A percentile compares a stretch with the other conserved stretches of the same genome.
Conservation (phyloP, 2,113 vertebrate genomes). For the Origma solitaria region DNA sequence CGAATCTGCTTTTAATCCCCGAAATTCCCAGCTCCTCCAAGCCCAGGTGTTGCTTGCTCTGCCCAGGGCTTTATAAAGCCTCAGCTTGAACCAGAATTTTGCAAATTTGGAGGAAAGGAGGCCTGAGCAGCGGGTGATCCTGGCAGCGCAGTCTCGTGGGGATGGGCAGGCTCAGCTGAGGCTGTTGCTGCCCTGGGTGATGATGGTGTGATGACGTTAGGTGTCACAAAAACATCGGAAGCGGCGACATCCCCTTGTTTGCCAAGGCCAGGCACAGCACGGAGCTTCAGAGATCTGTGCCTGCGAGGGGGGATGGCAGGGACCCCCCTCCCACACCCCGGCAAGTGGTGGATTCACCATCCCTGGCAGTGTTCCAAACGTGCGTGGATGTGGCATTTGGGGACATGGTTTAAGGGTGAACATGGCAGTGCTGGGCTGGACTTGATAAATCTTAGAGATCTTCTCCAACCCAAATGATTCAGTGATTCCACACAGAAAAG, state of each 20-base stretch:
- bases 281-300: background rate
- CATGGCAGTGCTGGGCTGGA: background rate
- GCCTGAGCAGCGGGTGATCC: rapidly evolving
- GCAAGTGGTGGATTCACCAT: background rate
- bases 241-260: no score
- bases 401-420: background rate
- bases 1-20: rapidly evolving
- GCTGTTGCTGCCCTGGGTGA: background rate
- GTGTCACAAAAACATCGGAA: rapidly evolving
- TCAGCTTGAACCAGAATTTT: rapidly evolving
- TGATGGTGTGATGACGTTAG: rapidly evolving
- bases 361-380: background rate
- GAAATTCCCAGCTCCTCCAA: background rate
- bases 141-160: background rate
- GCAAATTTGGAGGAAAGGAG: rapidly evolving
- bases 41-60: rapidly evolving
- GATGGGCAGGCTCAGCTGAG: no score
- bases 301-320: background rate
- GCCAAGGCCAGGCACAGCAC: background rate
- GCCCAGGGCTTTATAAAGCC: rapidly evolving
- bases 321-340: no score
- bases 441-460: background rate
- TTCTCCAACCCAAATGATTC: background rate
- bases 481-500: background rate
- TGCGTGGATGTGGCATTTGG: background rate